Evolutionary conservation across 2,888 invertebrate species (phyloP), one percentile per base, ranked within the genome.

Genomic region (Trissolcus japonicus): DNA sequence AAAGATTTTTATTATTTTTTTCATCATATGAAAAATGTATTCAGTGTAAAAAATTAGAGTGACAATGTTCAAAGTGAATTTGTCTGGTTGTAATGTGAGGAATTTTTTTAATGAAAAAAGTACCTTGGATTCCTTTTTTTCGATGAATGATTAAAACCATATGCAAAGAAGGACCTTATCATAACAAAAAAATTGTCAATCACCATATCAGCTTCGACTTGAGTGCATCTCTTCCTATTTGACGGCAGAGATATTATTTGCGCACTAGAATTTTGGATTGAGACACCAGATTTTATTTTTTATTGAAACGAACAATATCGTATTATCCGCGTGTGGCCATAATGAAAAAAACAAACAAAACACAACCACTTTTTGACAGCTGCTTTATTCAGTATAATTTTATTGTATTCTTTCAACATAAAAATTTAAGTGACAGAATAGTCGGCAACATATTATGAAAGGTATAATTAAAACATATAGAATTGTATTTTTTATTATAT

Each of bases 221-320:
- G 29, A 16, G 40, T 54, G 60, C 57, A 17, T 40, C 54, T 2
- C 41, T 55, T 51, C 40, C 57, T 16, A 62, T 66, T 56, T 29
- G 46, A 41, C 53, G 50, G 53, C 59, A 14, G 16, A 66, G 63
- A 50, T 54, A 29, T 69, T 62, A 50, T 54, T 60, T 60, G 21
- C 56, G 54, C 61, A 78, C 78, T 78, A 66, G 78, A 78, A 78
- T 74, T 78, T 78, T 71, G 78, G 43, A 21, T 48, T 25, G 51
- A 51, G 25, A 62, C 54, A 61, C 55, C 62, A 41, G 48, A 62
- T 54, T 73, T 63, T 57, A 62, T 62, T 40, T 59, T 67, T 14
- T 40, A 14, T 61, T 53, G 17, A 50, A 60, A 41, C 19, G 46
- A 61, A 57, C 50, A 55, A 29, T 48, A 25, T 29, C 13, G n/a